phyloP scores from a whole-genome alignment of 2,888 invertebrate genomes.

The Drosophila kanekoi region DNA sequence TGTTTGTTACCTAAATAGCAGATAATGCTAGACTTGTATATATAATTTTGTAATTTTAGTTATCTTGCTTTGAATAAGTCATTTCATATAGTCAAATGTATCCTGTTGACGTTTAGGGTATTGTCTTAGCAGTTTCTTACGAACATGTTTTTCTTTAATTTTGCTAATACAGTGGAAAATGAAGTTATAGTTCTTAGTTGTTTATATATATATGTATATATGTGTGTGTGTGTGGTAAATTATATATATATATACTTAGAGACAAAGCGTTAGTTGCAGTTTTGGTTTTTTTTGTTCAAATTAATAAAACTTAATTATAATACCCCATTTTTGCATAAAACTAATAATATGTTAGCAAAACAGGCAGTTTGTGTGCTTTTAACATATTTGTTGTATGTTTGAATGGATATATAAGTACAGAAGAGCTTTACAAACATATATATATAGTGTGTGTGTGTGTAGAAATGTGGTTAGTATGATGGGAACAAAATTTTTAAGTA shows the following conservation, averaged over 20 bases:
- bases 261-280: constrained; percentile 75
- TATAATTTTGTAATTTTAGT: constrained; percentile 29
- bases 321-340: constrained; percentile 52
- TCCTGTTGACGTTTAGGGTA: constrained; percentile 67
- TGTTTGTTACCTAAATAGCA: constrained; percentile 21
- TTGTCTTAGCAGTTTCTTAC: constrained; percentile 64
- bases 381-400: constrained; percentile 45
- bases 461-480: constrained; percentile 29
- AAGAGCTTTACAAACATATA: constrained; percentile 39
- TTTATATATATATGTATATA: background rate
- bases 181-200: constrained; percentile 46
- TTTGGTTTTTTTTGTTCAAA: constrained; percentile 74
- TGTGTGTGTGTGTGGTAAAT: constrained; percentile 21
- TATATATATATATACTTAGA: constrained; percentile 60
- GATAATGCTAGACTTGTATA: constrained; percentile 36
- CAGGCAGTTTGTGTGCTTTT: constrained; percentile 76
- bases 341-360: constrained; percentile 55
- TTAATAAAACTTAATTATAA: constrained; percentile 56
- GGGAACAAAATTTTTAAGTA: constrained; percentile 31
- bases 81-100: constrained; percentile 54
- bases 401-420: constrained; percentile 60
- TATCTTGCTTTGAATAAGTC: constrained; percentile 28
- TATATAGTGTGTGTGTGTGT: constrained; percentile 4
- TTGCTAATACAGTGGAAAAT: constrained; percentile 78
- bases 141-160: constrained; percentile 59